Base-by-base conservation (phyloP, 1,140 invertebrate species). In the Zaprionus tsacasi region DNA sequence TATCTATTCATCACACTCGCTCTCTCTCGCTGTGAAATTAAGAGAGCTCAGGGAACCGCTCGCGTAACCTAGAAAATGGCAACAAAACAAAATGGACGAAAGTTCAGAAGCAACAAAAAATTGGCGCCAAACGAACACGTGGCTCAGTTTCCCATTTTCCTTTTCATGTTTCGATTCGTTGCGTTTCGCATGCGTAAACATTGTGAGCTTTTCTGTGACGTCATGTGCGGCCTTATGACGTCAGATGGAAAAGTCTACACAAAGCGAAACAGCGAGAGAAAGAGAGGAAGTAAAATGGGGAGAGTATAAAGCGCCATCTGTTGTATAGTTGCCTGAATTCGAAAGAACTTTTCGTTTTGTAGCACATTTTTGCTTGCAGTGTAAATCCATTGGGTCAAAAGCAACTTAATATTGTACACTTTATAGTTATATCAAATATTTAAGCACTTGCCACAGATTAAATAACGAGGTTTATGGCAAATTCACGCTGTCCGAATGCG, bases 151-250 rank as follows among this genome's bases (percentile, higher is more conserved):
- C 21, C 21, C 21, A 1, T 21, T 21, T 21, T 21, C 21, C 21
- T 21, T 30, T 30, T 30, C 60, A 64, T 30, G 10, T 3, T 30
- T 36, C 85, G 67, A 75, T 86, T 50, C 70, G 64, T 71, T 85
- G 57, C 75, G 70, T 70, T 68, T 69, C 69, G 27, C 65, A 21
- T 72, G 56, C 79, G 81, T 88, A 88, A 88, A 89, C 81, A 88
- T 65, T 76, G 61, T 21, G 54, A 88, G 85, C 85, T 88, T 88
- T 88, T 88, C 61, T 85, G 78, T 88, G 85, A 88, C 85, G 85
- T 88, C 85, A 88, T 77, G 1, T 52, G 50, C 40, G 78, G 21
- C 78, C 69, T 76, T 57, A 81, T 88, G 85, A 88, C 85, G 85
- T 79, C 85, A 88, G 60, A 54, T 68, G 54, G 1, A 5, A 11